Evolutionary conservation across 2,797 vertebrate species (phyloP).

Genomic region (Xerus rutilus): DNA sequence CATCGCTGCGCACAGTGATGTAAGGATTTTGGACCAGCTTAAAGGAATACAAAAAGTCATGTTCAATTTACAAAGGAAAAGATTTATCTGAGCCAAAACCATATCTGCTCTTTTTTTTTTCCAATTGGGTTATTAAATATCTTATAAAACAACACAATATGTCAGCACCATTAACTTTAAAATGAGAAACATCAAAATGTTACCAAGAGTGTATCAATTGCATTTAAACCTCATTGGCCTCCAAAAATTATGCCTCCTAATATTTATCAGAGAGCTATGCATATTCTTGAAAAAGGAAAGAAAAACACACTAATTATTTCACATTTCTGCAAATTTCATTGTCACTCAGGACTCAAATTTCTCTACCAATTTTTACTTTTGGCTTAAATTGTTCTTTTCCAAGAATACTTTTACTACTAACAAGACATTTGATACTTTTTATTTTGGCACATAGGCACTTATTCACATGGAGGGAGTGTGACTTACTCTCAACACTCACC

Average conservation of each 20-base stretch:
- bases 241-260: not conserved
- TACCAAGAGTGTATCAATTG: not conserved
- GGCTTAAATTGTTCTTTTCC: not conserved
- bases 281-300: not conserved
- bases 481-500: not conserved
- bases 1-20: constrained; percentile 92
- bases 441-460: not conserved
- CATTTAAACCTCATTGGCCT: not conserved
- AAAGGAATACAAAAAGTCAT: not conserved
- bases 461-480: not conserved
- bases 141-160: constrained; percentile 33
- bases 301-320: not conserved
- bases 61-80: constrained; percentile 51
- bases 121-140: not conserved
- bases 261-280: not conserved
- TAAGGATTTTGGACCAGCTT: constrained; percentile 95
- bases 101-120: not conserved
- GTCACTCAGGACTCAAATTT: not conserved
- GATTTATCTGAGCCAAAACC: not conserved
- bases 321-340: not conserved
- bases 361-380: not conserved
- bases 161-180: not conserved
- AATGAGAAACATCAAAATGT: not conserved
- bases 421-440: constrained; percentile 15
- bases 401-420: not conserved